A percentile compares a stretch with the other conserved stretches of the same genome.
Conservation (phyloP, 2,888 invertebrate genomes). For the Drosophila anomelani region DNA sequence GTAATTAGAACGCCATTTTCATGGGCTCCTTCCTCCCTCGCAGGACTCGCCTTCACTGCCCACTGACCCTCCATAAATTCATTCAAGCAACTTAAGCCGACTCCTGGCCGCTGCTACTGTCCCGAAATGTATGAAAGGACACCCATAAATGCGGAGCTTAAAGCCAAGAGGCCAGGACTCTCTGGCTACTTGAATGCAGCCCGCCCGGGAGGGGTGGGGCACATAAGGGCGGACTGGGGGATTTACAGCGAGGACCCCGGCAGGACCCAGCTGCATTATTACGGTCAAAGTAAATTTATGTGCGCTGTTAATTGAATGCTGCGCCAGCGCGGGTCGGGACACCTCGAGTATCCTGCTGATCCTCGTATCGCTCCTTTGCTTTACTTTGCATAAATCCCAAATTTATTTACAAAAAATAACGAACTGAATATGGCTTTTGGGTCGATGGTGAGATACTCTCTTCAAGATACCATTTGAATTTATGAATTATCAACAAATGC, state of each 20-base stretch:
- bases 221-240: neutral
- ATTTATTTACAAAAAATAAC: slow-evolving; percentile 61
- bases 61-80: slow-evolving; percentile 61
- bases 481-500: neutral
- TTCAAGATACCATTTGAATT: too few relatives aligned
- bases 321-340: slow-evolving; percentile 54
- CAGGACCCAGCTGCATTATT: slow-evolving; percentile 76
- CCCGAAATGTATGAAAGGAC: slow-evolving; percentile 27
- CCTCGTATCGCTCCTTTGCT: slow-evolving; percentile 29
- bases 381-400: slow-evolving; percentile 71
- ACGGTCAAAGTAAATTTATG: slow-evolving; percentile 74
- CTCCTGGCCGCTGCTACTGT: slow-evolving; percentile 46
- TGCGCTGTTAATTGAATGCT: slow-evolving; percentile 74
- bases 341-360: slow-evolving; percentile 41
- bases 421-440: too few relatives aligned
- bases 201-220: neutral
- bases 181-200: slow-evolving; percentile 30
- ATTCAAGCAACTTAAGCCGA: slow-evolving; percentile 64
- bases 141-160: slow-evolving; percentile 62
- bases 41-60: slow-evolving; percentile 6
- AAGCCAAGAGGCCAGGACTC: slow-evolving; percentile 59
- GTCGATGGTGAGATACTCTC: neutral
- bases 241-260: slow-evolving; percentile 30
- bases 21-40: slow-evolving; percentile 20
- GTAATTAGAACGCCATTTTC: slow-evolving; percentile 74